phyloP scores from a whole-genome alignment of 2,888 invertebrate species.

The Tortricodes alternella region DNA sequence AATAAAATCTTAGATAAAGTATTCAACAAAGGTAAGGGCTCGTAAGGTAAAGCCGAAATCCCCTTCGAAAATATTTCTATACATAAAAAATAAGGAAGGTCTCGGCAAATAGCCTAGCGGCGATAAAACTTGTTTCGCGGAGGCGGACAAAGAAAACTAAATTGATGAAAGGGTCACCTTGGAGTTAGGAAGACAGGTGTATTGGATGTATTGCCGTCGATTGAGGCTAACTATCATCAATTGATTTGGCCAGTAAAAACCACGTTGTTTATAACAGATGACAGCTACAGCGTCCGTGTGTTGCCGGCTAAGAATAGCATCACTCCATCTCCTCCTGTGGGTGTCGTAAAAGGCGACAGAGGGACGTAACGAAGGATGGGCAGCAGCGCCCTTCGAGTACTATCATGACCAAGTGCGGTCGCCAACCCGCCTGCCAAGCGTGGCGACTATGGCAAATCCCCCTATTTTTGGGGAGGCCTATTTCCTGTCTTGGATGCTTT shows the following conservation, averaged over 20 bases:
- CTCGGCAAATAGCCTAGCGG: slow-evolving; percentile 4
- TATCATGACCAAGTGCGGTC: too few species aligned
- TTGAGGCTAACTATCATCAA: neutral
- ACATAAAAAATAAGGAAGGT: slow-evolving; percentile 26
- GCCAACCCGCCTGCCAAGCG: too few species aligned
- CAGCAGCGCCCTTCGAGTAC: too few species aligned
- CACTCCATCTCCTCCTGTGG: too few species aligned
- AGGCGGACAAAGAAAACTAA: slow-evolving; percentile 11
- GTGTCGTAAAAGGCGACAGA: too few species aligned
- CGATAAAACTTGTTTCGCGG: slow-evolving; percentile 26
- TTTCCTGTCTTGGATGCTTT: too few species aligned
- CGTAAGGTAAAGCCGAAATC: slow-evolving; percentile 7
- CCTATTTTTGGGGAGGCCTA: too few species aligned
- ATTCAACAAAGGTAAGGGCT: slow-evolving; percentile 28
- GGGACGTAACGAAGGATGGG: too few species aligned
- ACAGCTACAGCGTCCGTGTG: too few species aligned
- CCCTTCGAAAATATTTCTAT: slow-evolving; percentile 28
- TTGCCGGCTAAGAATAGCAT: too few species aligned
- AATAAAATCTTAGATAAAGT: slow-evolving; percentile 31
- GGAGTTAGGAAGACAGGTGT: neutral
- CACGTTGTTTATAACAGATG: too few species aligned
- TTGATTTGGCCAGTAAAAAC: neutral
- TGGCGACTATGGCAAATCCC: too few species aligned
- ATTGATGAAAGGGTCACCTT: slow-evolving; percentile 4
- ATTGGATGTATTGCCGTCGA: neutral